Conservation (phyloP, 2,797 vertebrate species). For the Eleutherodactylus coqui region DNA sequence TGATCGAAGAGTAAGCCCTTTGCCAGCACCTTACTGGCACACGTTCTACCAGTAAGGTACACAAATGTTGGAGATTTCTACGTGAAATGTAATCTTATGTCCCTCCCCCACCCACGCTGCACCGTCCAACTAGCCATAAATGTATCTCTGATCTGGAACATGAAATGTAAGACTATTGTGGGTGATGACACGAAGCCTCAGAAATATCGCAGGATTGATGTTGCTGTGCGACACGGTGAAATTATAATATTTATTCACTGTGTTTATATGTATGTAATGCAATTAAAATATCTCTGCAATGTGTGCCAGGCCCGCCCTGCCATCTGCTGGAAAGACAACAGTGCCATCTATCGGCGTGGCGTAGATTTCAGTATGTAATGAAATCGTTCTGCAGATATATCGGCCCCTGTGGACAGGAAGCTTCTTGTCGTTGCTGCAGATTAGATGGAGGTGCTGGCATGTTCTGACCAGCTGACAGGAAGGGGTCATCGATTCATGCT, state of each 20-base stretch:
- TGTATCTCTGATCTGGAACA: conserved; percentile 67
- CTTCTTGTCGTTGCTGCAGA: too few species aligned
- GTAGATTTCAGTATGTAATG: too few species aligned
- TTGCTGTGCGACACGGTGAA: neutral
- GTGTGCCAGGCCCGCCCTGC: conserved; percentile 7
- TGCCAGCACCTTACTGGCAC: conserved; percentile 4
- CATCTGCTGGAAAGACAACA: conserved; percentile 67
- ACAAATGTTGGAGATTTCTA: conserved; percentile 66
- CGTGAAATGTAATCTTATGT: conserved; percentile 63
- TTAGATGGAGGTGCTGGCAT: too few species aligned
- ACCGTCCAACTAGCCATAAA: conserved; percentile 67
- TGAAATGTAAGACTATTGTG: conserved; percentile 64
- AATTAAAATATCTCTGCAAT: conserved; percentile 56
- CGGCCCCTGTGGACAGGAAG: too few species aligned
- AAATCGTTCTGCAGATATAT: too few species aligned
- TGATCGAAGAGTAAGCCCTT: neutral
- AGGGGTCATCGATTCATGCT: too few species aligned
- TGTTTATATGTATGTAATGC: conserved; percentile 37
- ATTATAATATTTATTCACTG: conserved; percentile 45
- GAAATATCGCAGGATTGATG: conserved; percentile 51
- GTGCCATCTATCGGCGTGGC: conserved; percentile 76
- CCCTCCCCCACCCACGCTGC: conserved; percentile 27
- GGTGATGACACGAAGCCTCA: conserved; percentile 58
- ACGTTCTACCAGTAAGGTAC: too few species aligned
- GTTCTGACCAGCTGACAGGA: too few species aligned